phyloP scores from a whole-genome alignment of 2,113 vertebrate species.

The Pachyramphus minor region DNA sequence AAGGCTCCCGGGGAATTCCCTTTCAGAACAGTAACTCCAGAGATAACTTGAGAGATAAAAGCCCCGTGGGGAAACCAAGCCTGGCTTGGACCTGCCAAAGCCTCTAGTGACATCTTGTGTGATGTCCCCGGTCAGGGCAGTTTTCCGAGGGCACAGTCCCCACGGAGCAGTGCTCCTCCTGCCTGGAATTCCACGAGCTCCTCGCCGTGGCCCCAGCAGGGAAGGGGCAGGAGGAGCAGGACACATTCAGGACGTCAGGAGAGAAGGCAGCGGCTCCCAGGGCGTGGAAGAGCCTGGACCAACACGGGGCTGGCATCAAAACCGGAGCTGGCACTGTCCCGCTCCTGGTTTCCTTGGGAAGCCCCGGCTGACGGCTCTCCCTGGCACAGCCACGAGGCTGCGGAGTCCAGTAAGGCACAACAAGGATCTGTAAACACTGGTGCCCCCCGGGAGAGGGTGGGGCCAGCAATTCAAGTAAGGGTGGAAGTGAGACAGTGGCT shows the following conservation, averaged over 20 bases:
- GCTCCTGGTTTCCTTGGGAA: background rate
- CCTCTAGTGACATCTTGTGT: fast-evolving
- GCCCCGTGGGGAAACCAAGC: background rate
- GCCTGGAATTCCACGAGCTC: background rate
- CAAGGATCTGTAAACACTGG: conserved; percentile 3
- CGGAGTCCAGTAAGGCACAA: conserved; percentile 25
- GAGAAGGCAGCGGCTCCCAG: background rate
- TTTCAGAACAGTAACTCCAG: background rate
- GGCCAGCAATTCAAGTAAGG: background rate
- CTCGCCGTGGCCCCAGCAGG: fast-evolving
- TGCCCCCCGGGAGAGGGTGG: background rate
- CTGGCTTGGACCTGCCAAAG: background rate
- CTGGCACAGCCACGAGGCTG: background rate
- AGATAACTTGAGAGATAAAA: background rate
- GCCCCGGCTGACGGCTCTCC: background rate
- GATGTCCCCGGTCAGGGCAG: fast-evolving
- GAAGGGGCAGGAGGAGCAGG: background rate
- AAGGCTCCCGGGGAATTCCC: background rate
- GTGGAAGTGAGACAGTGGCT: fast-evolving
- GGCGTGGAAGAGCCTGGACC: background rate
- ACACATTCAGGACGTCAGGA: background rate
- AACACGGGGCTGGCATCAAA: background rate
- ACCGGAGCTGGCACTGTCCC: background rate
- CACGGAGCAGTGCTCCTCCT: fast-evolving
- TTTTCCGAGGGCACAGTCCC: background rate